Base-by-base conservation (phyloP, 2,113 vertebrate genomes). In the Sinocyclocheilus anshuiensis region DNA sequence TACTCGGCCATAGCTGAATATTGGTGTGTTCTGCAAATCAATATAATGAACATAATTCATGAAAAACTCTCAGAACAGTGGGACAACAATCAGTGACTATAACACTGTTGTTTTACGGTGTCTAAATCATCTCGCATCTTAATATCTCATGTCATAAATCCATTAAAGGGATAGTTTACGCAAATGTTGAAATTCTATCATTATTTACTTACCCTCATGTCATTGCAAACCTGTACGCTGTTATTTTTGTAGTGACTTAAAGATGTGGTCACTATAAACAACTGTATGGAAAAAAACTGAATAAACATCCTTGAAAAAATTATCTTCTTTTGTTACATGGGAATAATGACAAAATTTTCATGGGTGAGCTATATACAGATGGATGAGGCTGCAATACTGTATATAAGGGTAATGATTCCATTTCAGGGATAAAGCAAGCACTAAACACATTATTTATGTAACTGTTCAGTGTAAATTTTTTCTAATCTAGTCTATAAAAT, bases 1-100 rank as follows among this genome's bases (percentile, higher is more conserved):
- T 45, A 85, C 65, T 48, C 33, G 36, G 80, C 61, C 69, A 81
- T 83, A 75, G 87, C 77, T 83, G 79, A 86, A 87, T 55, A 74
- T 50, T 13, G 33, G 29, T 24, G 33, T 59, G 36, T 48, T 78
- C 61, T 78, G 74, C 20, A 77, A 69, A 86, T 89, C 82, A 61
- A 90, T 86, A 65, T 8, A 45, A 48, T 42, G 53, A 88, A 71
- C 84, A 80, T 57, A 63, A 57, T 76, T 87, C 84, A 53, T 86
- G 59, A 86, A 86, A 77, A 57, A 18, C 77, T 29, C 45, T 45
- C 42, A 39, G 48, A 42, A 50, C 53, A 45, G 83, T 78, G 29
- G 67, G 50, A 33, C 4, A 80, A 16, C 53, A 81, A 71, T 88
- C 88, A 24, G 55, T 82, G 63, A 24, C 12, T 67, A 50, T 55